A percentile compares a stretch with the other conserved stretches of the same genome.
Conservation (phyloP, 2,888 invertebrate species). For the Sisyra nigra region DNA sequence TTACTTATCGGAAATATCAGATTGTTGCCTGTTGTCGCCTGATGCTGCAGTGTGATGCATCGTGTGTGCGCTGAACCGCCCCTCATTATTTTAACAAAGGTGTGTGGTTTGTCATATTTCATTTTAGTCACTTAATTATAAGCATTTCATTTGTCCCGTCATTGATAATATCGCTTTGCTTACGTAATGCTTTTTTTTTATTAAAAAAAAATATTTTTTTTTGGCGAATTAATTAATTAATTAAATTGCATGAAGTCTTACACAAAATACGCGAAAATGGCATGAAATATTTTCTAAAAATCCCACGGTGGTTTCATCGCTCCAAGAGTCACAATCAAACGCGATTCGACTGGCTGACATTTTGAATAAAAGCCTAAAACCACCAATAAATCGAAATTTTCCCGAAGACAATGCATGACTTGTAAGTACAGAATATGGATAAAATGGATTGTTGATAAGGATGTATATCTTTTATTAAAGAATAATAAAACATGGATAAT, state of each 20-base stretch:
- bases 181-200: conserved; percentile 7
- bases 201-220: conserved; percentile 7
- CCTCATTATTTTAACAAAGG: conserved; percentile 5
- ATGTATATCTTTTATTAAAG: no score
- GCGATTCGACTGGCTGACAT: no score
- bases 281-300: no score
- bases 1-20: conserved; percentile 12
- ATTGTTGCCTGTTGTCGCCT: conserved; percentile 8
- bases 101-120: conserved; percentile 8
- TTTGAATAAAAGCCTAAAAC: no score
- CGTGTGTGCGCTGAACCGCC: conserved; percentile 5
- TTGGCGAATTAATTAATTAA: conserved; percentile 3
- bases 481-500: no score
- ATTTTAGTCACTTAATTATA: no score
- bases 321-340: no score
- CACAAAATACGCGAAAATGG: conserved; percentile 2
- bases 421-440: no score
- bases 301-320: no score
- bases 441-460: no score
- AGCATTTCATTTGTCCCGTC: not conserved
- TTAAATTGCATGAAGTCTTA: conserved; percentile 2
- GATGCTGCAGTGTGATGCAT: not conserved
- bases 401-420: no score
- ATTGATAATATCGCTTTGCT: conserved; percentile 3
- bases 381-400: no score